These are phyloP conservation scores for Synanthedon andrenaeformis DNA, from an alignment of 2,888 invertebrate genomes.

Conservation along the genomic window DNA sequence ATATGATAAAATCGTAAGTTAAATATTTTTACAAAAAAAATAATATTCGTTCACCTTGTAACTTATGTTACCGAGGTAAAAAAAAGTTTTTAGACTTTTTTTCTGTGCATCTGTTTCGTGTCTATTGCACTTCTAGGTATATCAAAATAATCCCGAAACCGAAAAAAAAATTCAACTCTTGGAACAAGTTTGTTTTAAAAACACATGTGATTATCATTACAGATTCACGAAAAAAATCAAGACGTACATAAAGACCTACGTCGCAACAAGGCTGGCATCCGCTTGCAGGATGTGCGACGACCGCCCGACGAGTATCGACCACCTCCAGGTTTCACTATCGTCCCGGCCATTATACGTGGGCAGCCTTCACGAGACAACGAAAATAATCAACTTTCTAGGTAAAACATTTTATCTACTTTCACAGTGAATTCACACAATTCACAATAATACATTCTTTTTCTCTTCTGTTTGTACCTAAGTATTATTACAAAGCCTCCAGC, in stretches of 20 bases:
- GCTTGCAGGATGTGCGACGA: slow-evolving; percentile 64
- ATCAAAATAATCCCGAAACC: too few relatives aligned
- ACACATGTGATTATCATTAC: slow-evolving; percentile 4
- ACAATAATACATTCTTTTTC: background rate
- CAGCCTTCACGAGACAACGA: slow-evolving; percentile 50
- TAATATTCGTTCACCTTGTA: background rate
- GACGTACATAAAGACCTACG: slow-evolving; percentile 75
- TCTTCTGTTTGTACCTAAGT: background rate
- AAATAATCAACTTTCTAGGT: slow-evolving; percentile 57
- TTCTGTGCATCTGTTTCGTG: too few relatives aligned
- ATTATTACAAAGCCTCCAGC: slow-evolving; percentile 6
- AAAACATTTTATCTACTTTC: slow-evolving; percentile 2
- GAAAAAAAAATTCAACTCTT: too few relatives aligned
- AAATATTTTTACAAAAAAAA: too few relatives aligned
- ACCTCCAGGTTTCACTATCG: slow-evolving; percentile 73
- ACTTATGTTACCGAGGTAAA: background rate
- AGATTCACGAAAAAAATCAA: slow-evolving; percentile 77
- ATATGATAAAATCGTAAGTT: too few relatives aligned
- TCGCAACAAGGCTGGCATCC: slow-evolving; percentile 72
- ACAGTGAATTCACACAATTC: background rate
- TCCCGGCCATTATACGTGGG: slow-evolving; percentile 62
- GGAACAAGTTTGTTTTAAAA: too few relatives aligned
- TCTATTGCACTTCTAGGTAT: too few relatives aligned
- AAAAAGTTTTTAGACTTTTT: too few relatives aligned
- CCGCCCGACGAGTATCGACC: slow-evolving; percentile 70